A percentile compares a stretch with the other conserved stretches of the same genome.
phyloP scores from a whole-genome alignment of 1,140 invertebrate species.

The Heliconius hermathena region DNA sequence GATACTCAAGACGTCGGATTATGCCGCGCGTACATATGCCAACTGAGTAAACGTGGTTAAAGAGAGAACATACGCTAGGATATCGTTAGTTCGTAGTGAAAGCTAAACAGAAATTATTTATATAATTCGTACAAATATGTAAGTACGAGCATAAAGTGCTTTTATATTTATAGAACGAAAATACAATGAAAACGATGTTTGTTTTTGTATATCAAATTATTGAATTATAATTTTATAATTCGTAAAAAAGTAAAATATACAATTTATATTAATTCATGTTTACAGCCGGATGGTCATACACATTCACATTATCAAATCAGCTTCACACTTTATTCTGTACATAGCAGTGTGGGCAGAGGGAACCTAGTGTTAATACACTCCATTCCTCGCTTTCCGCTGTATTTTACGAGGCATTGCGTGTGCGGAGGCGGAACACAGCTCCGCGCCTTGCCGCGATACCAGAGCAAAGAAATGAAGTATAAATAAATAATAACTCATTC shows the following conservation, averaged over 20 bases:
- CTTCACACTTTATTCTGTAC: no score
- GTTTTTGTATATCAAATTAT: neutral
- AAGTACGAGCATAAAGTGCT: neutral
- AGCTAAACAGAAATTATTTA: neutral
- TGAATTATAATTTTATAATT: no score
- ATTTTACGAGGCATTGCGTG: no score
- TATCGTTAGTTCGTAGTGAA: conserved; percentile 12
- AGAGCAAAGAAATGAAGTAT: no score
- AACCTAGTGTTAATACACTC: neutral
- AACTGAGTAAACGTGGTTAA: conserved; percentile 13
- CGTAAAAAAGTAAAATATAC: no score
- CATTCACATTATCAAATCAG: no score
- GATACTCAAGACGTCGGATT: conserved; percentile 27
- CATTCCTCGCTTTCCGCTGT: neutral
- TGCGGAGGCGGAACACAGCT: no score
- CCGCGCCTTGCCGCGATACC: no score
- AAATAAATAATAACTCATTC: no score
- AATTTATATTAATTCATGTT: no score
- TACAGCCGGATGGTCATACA: no score
- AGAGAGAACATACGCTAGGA: conserved; percentile 12
- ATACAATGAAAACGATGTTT: neutral
- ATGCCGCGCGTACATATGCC: conserved; percentile 20
- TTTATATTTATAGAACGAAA: neutral
- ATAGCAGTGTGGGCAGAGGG: neutral
- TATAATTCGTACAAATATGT: neutral